These are phyloP conservation scores for Mamestra brassicae DNA, from an alignment of 2,888 invertebrate genomes.

Conservation along the genomic window DNA sequence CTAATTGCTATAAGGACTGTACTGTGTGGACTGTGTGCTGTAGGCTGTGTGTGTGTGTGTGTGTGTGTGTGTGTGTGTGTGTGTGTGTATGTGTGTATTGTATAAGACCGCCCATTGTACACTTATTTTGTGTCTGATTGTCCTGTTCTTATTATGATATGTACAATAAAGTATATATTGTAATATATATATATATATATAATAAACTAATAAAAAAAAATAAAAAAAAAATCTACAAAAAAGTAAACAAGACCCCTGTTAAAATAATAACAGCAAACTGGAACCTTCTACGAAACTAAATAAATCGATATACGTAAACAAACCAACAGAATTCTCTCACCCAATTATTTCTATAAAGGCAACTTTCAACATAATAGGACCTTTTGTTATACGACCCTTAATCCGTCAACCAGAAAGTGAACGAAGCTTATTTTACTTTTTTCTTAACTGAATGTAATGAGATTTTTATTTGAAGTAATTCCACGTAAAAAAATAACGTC, in stretches of 20 bases:
- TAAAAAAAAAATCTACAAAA: not conserved
- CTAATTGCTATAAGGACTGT: too few relatives aligned
- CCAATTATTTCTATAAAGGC: conserved; percentile 29
- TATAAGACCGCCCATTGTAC: too few relatives aligned
- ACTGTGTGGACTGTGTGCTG: too few relatives aligned
- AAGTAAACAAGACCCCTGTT: not conserved
- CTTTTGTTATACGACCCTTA: conserved; percentile 40
- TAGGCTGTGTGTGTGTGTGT: too few relatives aligned
- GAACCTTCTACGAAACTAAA: not conserved
- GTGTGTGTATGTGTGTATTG: too few relatives aligned
- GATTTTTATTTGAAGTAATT: conserved; percentile 2
- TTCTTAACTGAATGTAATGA: conserved; percentile 16
- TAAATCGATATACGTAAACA: conserved; percentile 1
- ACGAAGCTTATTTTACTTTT: conserved; percentile 20
- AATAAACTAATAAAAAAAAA: too few relatives aligned
- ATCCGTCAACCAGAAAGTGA: conserved; percentile 38
- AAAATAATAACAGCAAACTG: not conserved
- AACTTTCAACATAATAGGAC: conserved; percentile 24
- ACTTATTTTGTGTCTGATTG: too few relatives aligned
- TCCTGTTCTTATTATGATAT: too few relatives aligned
- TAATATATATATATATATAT: too few relatives aligned
- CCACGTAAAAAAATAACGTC: conserved; percentile 3
- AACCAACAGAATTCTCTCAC: conserved; percentile 11
- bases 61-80: too few relatives aligned
- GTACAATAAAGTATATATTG: too few relatives aligned